Evolutionary conservation across 2,113 vertebrate species (phyloP).

Genomic region (Psettodes erumei): DNA sequence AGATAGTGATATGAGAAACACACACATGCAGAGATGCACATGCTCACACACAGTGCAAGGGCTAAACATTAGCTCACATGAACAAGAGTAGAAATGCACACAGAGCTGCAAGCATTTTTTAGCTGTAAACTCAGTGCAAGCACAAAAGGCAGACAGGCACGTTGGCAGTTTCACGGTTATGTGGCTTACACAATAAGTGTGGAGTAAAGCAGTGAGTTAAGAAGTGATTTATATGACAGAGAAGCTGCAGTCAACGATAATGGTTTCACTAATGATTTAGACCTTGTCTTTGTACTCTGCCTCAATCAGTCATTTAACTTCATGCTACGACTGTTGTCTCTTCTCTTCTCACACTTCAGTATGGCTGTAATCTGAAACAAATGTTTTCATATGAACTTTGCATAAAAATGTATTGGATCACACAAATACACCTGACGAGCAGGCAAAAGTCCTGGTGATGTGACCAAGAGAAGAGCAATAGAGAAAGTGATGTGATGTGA

Average conservation of each 20-base stretch:
- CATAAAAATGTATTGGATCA: conserved; percentile 14
- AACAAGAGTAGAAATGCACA: background rate
- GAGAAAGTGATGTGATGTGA: conserved; percentile 66
- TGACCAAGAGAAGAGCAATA: background rate
- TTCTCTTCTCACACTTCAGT: background rate
- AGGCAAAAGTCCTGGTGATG: conserved; percentile 2
- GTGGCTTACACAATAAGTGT: conserved; percentile 47
- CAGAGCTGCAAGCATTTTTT: background rate
- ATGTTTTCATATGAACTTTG: background rate
- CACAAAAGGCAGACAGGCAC: conserved; percentile 35
- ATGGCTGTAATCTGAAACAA: background rate
- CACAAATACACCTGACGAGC: conserved; percentile 23
- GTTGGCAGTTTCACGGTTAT: conserved; percentile 23
- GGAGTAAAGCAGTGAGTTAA: conserved; percentile 60
- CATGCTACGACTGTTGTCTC: conserved; percentile 5
- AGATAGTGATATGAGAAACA: conserved; percentile 30
- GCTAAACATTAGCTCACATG: background rate
- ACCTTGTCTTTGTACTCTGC: conserved; percentile 68
- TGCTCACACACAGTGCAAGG: background rate
- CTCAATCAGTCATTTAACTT: conserved; percentile 69
- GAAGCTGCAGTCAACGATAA: conserved; percentile 64
- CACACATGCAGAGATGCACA: background rate
- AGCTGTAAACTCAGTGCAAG: background rate
- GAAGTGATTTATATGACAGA: conserved; percentile 72
- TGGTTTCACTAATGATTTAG: conserved; percentile 74